These are phyloP conservation scores for Meloe dianella DNA, from an alignment of 2,888 invertebrate species.

Conservation along the genomic window DNA sequence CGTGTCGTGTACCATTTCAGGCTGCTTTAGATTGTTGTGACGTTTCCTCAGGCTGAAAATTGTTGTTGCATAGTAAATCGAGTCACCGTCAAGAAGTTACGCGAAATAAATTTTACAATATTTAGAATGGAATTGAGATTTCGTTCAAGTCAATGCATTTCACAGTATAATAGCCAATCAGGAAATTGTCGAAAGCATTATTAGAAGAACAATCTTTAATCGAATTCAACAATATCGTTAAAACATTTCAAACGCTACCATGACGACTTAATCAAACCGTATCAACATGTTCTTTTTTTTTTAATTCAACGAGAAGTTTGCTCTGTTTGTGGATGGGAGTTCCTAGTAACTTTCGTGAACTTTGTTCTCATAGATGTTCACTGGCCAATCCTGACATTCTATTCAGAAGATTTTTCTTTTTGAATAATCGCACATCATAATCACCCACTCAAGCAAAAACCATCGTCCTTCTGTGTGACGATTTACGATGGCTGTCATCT, in stretches of 20 bases:
- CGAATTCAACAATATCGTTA: neutral
- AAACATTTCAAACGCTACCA: neutral
- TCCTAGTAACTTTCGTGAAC: neutral
- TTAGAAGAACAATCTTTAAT: neutral
- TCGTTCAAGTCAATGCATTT: neutral
- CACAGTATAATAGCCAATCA: conserved; percentile 1
- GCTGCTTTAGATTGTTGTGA: conserved; percentile 9
- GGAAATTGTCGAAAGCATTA: neutral
- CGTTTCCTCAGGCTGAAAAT: neutral
- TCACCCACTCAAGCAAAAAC: conserved; percentile 39
- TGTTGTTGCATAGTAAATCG: conserved; percentile 1
- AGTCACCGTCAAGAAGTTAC: neutral
- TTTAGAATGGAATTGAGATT: neutral
- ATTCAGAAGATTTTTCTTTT: conserved; percentile 30
- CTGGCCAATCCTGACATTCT: neutral
- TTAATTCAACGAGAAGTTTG: neutral
- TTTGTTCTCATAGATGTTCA: neutral
- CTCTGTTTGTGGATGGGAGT: neutral
- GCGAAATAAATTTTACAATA: conserved; percentile 1
- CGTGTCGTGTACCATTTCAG: conserved; percentile 5
- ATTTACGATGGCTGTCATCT: conserved; percentile 38
- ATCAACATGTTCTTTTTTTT: neutral
- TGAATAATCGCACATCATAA: conserved; percentile 40
- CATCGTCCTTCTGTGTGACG: conserved; percentile 25
- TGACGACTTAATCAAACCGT: neutral